phyloP scores from a whole-genome alignment of 1,140 invertebrate genomes.

The Brachionus asplanchnoidis region DNA sequence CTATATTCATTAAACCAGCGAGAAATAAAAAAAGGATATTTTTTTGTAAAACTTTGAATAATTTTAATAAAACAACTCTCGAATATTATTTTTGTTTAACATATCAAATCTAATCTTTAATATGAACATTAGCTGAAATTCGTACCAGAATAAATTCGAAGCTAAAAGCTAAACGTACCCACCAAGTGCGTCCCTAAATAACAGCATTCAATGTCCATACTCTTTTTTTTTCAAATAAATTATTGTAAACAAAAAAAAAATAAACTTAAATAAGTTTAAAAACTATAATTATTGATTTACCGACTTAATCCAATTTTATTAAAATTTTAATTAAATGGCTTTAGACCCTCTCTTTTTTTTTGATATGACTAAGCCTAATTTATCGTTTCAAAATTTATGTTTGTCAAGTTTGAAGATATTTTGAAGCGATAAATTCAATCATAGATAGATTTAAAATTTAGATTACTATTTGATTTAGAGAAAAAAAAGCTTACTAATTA shows the following conservation, averaged over 20 bases:
- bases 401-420: not conserved
- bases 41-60: too few species aligned
- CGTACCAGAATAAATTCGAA: too few species aligned
- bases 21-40: too few species aligned
- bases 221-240: not conserved
- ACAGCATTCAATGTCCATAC: too few species aligned
- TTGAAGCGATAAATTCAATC: not conserved
- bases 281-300: not conserved
- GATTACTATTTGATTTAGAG: not conserved
- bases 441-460: not conserved
- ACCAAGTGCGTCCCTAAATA: too few species aligned
- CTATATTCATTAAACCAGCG: too few species aligned
- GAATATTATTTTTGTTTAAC: too few species aligned
- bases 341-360: not conserved
- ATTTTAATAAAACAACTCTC: too few species aligned
- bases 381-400: not conserved
- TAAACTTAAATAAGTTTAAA: not conserved
- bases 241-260: not conserved
- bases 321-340: not conserved
- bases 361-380: not conserved
- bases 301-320: slow-evolving; percentile 7
- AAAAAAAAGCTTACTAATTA: not conserved
- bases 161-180: too few species aligned
- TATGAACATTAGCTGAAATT: too few species aligned
- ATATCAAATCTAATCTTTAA: too few species aligned